Conservation (phyloP, 2,113 vertebrate species). For the Neolamprologus variostigma region DNA sequence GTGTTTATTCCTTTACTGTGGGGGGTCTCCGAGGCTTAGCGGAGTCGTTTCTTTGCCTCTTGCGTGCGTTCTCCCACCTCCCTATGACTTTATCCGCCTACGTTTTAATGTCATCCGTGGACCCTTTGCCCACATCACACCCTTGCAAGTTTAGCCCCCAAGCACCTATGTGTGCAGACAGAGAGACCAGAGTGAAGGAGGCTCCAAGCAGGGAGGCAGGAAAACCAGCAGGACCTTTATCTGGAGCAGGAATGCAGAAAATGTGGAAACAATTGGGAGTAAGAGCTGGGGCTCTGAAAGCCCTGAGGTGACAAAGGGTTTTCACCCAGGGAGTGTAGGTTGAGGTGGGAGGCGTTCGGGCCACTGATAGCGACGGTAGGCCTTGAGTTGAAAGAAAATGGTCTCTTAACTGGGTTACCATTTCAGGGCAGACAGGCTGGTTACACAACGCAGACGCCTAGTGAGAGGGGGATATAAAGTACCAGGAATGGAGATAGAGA, state of each 20-base stretch:
- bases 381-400: constrained; percentile 42
- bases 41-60: neutral
- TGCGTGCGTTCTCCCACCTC: neutral
- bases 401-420: constrained; percentile 67
- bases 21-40: constrained; percentile 38
- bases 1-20: constrained; percentile 42
- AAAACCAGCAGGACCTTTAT: constrained; percentile 66
- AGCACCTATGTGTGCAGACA: neutral
- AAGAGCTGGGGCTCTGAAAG: constrained; percentile 63
- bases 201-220: constrained; percentile 26
- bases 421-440: constrained; percentile 62
- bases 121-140: neutral
- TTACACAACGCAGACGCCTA: constrained; percentile 65
- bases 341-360: constrained; percentile 48
- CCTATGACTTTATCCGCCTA: neutral
- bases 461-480: constrained; percentile 45
- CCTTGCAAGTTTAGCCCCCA: neutral
- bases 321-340: constrained; percentile 54
- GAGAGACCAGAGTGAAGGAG: constrained; percentile 1
- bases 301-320: constrained; percentile 70
- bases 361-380: constrained; percentile 44
- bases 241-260: constrained; percentile 78
- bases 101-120: neutral
- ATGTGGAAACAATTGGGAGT: constrained; percentile 75
- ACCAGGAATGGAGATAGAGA: constrained; percentile 53